Evolutionary conservation across 2,797 vertebrate genomes (phyloP).

Genomic region (Tenualosa thibaudeaui): DNA sequence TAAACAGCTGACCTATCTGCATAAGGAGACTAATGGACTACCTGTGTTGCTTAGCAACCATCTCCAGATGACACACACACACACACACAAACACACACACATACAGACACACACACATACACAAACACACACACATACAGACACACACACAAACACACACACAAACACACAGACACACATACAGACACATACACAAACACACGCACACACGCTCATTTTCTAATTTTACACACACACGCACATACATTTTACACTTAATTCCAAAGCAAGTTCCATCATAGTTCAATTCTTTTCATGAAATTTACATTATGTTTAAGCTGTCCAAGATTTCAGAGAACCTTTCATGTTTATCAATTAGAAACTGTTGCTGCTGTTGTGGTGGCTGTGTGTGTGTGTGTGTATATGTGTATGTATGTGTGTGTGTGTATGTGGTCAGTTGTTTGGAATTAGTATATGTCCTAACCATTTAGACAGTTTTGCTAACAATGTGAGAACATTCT

Average conservation of each 20-base stretch:
- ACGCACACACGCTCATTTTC: neutral
- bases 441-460: too few species aligned
- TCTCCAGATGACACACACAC: neutral
- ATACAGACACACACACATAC: neutral
- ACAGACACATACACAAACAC: slow-evolving; percentile 54
- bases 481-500: too few species aligned
- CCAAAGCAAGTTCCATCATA: too few species aligned
- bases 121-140: neutral
- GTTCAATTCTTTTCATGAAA: too few species aligned
- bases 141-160: neutral
- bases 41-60: neutral
- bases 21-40: neutral
- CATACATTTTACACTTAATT: neutral
- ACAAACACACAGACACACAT: slow-evolving; percentile 53
- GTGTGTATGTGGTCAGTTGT: too few species aligned
- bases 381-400: too few species aligned
- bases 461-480: too few species aligned
- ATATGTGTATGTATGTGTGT: too few species aligned
- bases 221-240: slow-evolving; percentile 57
- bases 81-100: neutral
- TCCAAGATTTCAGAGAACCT: too few species aligned
- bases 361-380: too few species aligned
- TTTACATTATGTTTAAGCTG: too few species aligned
- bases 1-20: neutral
- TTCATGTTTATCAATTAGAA: too few species aligned